These are phyloP conservation scores for Drosophila bocqueti DNA, from an alignment of 1,140 invertebrate genomes.

Conservation along the genomic window DNA sequence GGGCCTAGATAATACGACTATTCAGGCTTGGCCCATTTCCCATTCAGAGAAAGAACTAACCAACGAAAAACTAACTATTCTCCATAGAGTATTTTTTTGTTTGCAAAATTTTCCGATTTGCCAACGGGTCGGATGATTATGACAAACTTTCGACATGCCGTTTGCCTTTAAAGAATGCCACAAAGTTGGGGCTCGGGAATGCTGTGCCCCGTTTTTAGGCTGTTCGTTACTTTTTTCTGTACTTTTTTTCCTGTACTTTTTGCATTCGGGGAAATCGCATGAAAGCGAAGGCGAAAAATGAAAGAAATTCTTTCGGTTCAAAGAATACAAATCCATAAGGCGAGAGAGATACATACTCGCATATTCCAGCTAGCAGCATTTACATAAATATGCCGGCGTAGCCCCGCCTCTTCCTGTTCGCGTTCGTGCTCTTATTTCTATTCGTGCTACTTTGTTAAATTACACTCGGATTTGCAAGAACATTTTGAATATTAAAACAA, in stretches of 20 bases:
- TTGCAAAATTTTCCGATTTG: constrained; percentile 17
- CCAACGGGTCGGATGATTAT: constrained; percentile 42
- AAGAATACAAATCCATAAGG: constrained; percentile 58
- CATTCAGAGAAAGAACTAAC: not conserved
- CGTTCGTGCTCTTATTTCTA: constrained; percentile 40
- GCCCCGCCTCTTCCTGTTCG: constrained; percentile 29
- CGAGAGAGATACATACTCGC: constrained; percentile 49
- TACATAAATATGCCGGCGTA: constrained; percentile 37
- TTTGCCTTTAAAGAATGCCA: constrained; percentile 46
- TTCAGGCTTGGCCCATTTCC: not conserved
- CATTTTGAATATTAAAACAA: not conserved
- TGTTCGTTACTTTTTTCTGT: constrained; percentile 18
- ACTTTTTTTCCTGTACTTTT: constrained; percentile 10
- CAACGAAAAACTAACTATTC: constrained; percentile 18
- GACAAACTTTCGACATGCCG: constrained; percentile 46
- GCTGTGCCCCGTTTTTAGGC: constrained; percentile 23
- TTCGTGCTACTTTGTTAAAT: constrained; percentile 35
- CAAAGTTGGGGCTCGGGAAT: constrained; percentile 45
- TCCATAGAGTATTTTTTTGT: constrained; percentile 1
- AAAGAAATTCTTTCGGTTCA: constrained; percentile 60
- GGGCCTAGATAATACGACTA: not conserved
- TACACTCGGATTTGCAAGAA: not conserved
- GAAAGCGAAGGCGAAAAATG: constrained; percentile 41
- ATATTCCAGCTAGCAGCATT: constrained; percentile 47
- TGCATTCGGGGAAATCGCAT: constrained; percentile 37